Evolutionary conservation across 2,797 vertebrate genomes (phyloP).

Genomic region (Monodelphis domestica): DNA sequence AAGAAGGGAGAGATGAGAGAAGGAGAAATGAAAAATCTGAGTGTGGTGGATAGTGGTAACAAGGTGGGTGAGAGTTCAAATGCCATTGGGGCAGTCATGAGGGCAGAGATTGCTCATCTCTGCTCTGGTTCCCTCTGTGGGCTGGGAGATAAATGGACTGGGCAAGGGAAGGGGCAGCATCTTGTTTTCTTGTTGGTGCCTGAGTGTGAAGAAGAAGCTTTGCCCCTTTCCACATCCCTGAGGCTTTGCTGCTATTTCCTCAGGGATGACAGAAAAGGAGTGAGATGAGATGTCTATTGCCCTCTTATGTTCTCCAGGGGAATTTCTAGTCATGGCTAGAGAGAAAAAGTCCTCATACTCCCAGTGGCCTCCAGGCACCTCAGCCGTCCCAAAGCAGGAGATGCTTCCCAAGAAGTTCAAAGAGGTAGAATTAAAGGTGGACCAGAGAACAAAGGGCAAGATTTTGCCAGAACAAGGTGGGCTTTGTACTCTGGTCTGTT

Average conservation of each 20-base stretch:
- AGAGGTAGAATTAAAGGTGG: neutral
- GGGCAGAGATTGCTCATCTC: neutral
- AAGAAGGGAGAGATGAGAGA: neutral
- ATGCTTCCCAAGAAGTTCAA: neutral
- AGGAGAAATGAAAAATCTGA: neutral
- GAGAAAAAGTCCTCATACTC: neutral
- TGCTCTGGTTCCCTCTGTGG: neutral
- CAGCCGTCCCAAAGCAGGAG: neutral
- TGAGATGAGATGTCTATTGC: neutral
- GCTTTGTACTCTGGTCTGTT: neutral
- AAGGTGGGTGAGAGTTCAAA: neutral
- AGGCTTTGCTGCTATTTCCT: neutral
- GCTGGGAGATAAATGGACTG: neutral
- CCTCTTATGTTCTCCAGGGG: neutral
- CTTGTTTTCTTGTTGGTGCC: neutral
- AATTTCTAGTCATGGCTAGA: too few species aligned
- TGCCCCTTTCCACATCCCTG: neutral
- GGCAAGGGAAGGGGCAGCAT: neutral
- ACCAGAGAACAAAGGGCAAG: neutral
- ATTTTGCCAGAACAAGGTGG: neutral
- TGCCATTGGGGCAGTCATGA: neutral
- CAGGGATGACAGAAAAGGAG: neutral
- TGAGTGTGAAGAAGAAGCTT: neutral
- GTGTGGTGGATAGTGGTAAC: neutral
- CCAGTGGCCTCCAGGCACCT: neutral